Percentiles rank a stretch among this genome's conserved stretches.
Conservation (phyloP, 1,140 invertebrate genomes). For the Augochlora pura region DNA sequence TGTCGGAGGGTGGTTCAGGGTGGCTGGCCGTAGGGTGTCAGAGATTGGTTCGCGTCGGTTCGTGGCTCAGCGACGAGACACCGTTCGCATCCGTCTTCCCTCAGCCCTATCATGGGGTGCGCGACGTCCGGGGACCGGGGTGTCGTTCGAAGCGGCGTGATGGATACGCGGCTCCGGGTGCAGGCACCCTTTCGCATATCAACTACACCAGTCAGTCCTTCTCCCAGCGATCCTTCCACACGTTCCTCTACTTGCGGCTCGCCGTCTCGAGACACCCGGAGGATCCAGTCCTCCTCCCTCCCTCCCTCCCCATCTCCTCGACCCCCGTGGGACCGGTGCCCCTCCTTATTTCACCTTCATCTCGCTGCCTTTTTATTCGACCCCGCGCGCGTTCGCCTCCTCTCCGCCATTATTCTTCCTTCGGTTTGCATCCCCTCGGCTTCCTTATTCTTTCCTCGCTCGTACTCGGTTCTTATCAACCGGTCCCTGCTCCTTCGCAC, state of each 20-base stretch:
- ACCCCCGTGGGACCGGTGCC: neutral
- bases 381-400: no score
- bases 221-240: conserved; percentile 28
- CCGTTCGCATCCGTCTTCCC: conserved; percentile 73
- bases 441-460: no score
- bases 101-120: conserved; percentile 47
- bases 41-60: conserved; percentile 72
- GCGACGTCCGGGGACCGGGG: neutral
- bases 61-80: conserved; percentile 70
- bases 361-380: no score
- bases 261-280: conserved; percentile 11
- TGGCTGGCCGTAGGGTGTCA: conserved; percentile 35
- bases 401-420: no score
- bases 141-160: conserved; percentile 66
- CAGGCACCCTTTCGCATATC: conserved; percentile 71
- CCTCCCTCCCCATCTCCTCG: neutral
- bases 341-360: no score
- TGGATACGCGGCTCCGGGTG: conserved; percentile 72
- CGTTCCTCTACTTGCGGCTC: conserved; percentile 45
- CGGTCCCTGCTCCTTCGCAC: neutral
- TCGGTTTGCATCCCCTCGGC: no score
- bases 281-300: neutral
- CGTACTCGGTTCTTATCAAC: no score
- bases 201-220: conserved; percentile 58
- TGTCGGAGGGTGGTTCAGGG: conserved; percentile 42